Evolutionary conservation across 30 jellyfish, hydroid and myxozoan species (phyloP).

Genomic region (Aurelia sp.): DNA sequence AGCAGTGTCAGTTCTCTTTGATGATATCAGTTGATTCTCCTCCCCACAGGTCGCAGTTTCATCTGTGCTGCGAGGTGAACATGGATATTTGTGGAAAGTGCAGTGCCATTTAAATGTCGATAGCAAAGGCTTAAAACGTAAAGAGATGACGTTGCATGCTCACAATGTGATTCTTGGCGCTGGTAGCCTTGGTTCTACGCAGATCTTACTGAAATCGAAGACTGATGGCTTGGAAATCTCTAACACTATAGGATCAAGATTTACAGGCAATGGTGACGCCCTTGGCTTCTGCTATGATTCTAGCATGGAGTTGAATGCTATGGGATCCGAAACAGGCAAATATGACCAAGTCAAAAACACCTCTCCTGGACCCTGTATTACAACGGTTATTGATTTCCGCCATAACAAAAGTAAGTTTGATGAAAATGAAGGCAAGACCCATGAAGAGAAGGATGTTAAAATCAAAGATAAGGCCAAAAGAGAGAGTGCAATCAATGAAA

Average conservation of each 20-base stretch:
- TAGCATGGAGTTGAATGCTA: slow-evolving; percentile 1
- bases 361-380: slow-evolving; percentile 54
- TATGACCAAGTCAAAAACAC: not conserved
- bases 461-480: too few relatives aligned
- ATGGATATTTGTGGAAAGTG: slow-evolving; percentile 27
- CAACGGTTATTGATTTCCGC: slow-evolving; percentile 52
- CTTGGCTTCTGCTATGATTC: slow-evolving; percentile 41
- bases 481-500: too few relatives aligned
- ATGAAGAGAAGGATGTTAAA: too few relatives aligned
- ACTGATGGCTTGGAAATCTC: slow-evolving; percentile 43
- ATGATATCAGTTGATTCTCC: too few relatives aligned
- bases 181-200: slow-evolving; percentile 51
- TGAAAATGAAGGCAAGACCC: too few relatives aligned
- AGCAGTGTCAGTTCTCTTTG: too few relatives aligned
- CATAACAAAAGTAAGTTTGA: not conserved
- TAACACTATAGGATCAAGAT: slow-evolving; percentile 18
- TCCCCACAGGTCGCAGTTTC: too few relatives aligned
- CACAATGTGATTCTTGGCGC: slow-evolving; percentile 55
- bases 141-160: slow-evolving; percentile 26
- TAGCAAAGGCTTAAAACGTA: slow-evolving; percentile 1
- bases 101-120: slow-evolving; percentile 1
- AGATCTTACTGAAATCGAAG: slow-evolving; percentile 47
- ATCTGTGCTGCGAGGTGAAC: too few relatives aligned
- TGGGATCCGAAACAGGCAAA: slow-evolving; percentile 15
- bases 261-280: slow-evolving; percentile 61